Evolutionary conservation across 2,888 invertebrate genomes (phyloP), one percentile per base, ranked within the genome.

Genomic region (Cantharis rustica): DNA sequence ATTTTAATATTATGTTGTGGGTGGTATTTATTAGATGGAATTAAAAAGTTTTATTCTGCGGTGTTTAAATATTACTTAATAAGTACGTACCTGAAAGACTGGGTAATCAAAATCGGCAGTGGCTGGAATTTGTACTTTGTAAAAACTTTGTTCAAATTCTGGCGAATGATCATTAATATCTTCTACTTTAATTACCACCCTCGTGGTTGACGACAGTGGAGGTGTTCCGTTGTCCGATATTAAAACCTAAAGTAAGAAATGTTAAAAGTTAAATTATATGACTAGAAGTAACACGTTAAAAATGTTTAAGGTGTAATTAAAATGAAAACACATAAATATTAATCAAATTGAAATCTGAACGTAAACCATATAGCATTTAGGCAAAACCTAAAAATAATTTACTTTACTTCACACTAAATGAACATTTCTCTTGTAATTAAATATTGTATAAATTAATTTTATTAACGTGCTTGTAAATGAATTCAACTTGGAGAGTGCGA

Each of bases 81-180:
- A n/a, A n/a, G 47, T 47, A 7, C 84, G 84, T 87, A 93, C 93
- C 91, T 93, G 93, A 84, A 92, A 91, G 80, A 92, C 87, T 63
- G 91, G 89, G 82, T 90, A 89, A 82, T 91, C 91, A 75, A 87
- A 84, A 79, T 88, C 86, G 63, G 87, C 85, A 61, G 90, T 89
- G 62, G 92, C 90, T 71, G 95, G 95, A 83, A 95, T 93, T 86
- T 93, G 93, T 80, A 96, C 92, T 85, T 94, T 93, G 89, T 96
- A 96, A 86, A 94, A 93, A 80, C 93, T 91, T 86, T 95, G 94
- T 85, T 95, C 93, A 88, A 96, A 97, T 83, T 93, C 92, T 2
- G 98, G 98, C 79, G 93, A 91, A 88, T 96, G 95, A 89, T 97
- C 97, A 89, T 97, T 97, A 83, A 95, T 89, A 79, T 98, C 97